These are phyloP conservation scores for Zonitis immaculata DNA, from an alignment of 2,888 invertebrate species.

Conservation along the genomic window DNA sequence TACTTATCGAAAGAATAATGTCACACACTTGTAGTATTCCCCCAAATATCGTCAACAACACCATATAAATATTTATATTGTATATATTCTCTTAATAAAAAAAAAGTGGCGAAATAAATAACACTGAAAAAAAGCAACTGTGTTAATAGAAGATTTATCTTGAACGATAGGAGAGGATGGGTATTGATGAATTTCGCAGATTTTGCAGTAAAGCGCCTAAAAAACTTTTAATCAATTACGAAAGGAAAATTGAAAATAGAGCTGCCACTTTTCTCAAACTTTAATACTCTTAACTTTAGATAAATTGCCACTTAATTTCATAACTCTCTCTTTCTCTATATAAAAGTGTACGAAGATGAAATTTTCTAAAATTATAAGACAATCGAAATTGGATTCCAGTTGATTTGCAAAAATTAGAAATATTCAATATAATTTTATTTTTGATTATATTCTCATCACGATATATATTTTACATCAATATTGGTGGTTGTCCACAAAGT, in stretches of 20 bases:
- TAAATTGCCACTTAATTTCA: neutral
- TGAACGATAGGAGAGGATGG: no score
- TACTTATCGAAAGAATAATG: constrained; percentile 30
- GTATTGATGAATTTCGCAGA: no score
- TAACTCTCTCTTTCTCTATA: neutral
- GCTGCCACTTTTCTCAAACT: neutral
- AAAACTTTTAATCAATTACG: neutral
- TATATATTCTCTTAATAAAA: no score
- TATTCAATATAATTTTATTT: no score
- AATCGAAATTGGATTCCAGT: no score
- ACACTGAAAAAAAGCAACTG: neutral
- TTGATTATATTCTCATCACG: neutral
- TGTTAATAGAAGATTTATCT: no score
- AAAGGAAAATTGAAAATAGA: neutral
- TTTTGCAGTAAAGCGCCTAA: no score
- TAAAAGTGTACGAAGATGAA: neutral
- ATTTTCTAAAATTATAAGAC: no score
- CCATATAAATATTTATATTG: no score
- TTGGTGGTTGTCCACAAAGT: constrained; percentile 23
- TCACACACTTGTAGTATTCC: constrained; percentile 25
- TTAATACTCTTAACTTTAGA: neutral
- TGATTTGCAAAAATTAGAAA: no score
- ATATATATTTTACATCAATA: neutral
- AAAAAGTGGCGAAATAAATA: neutral
- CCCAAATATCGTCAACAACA: constrained; percentile 1